These are phyloP conservation scores for Parazoanthus darwini DNA, from an alignment of 92 coral and sea anemone species.

Conservation along the genomic window DNA sequence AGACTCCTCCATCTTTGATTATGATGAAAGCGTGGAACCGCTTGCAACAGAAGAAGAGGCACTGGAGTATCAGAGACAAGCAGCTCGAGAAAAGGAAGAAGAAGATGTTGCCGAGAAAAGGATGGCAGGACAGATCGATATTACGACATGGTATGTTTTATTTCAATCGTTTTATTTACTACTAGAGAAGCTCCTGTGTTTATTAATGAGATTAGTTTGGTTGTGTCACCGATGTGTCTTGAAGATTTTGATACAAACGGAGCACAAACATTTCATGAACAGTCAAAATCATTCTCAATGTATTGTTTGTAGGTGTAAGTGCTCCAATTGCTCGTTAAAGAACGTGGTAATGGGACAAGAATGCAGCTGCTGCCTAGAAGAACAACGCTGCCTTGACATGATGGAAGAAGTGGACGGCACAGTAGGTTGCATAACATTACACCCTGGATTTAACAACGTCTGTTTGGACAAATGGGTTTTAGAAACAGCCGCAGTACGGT, in stretches of 20 bases:
- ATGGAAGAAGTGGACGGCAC: slow-evolving; percentile 51
- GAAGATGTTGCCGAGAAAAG: neutral
- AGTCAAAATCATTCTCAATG: neutral
- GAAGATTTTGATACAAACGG: slow-evolving; percentile 7
- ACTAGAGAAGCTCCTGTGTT: slow-evolving; percentile 6
- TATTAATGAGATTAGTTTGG: neutral
- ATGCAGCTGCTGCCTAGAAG: slow-evolving; percentile 57
- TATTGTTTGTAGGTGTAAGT: slow-evolving; percentile 41
- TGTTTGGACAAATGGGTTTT: slow-evolving; percentile 62
- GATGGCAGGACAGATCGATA: slow-evolving; percentile 9
- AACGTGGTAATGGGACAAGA: slow-evolving; percentile 40
- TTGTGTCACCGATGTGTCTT: slow-evolving; percentile 12
- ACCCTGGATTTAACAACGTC: slow-evolving; percentile 57
- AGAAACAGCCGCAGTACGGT: slow-evolving; percentile 55
- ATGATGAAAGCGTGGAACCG: slow-evolving; percentile 27
- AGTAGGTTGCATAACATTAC: slow-evolving; percentile 51
- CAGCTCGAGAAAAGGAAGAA: slow-evolving; percentile 9
- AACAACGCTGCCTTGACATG: slow-evolving; percentile 44
- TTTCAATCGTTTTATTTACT: slow-evolving; percentile 3
- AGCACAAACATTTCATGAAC: slow-evolving; percentile 16
- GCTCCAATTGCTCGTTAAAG: slow-evolving; percentile 43
- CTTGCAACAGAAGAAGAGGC: slow-evolving; percentile 32
- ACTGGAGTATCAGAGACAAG: slow-evolving; percentile 1
- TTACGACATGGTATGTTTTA: slow-evolving; percentile 18
- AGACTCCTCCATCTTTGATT: neutral